Evolutionary conservation across 1,140 invertebrate genomes (phyloP).

Genomic region (Ooceraea biroi): DNA sequence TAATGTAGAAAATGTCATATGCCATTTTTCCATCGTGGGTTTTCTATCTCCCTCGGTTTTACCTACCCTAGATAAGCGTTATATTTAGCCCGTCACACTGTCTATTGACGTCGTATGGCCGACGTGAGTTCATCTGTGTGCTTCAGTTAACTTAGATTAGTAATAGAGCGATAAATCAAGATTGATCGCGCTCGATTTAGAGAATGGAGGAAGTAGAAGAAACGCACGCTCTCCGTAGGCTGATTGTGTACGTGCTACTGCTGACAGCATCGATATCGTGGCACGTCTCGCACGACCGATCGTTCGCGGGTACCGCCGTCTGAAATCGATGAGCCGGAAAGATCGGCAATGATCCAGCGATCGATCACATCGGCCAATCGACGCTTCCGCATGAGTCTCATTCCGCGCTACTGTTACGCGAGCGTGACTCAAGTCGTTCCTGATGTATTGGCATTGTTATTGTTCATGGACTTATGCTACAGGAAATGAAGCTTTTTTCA

Average conservation of each 20-base stretch:
- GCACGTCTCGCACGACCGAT: slow-evolving; percentile 45
- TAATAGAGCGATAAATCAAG: slow-evolving; percentile 55
- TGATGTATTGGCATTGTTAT: slow-evolving; percentile 10
- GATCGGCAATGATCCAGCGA: slow-evolving; percentile 32
- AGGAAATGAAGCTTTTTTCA: not conserved
- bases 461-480: not conserved
- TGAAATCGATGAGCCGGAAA: slow-evolving; percentile 17
- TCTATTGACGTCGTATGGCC: not conserved
- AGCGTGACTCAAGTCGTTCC: not conserved
- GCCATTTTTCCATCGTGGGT: too few species aligned
- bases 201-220: slow-evolving; percentile 52
- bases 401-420: not conserved
- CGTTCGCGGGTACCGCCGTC: slow-evolving; percentile 22
- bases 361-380: slow-evolving; percentile 2
- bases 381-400: slow-evolving; percentile 19
- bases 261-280: slow-evolving; percentile 42
- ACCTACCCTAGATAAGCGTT: too few species aligned
- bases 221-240: slow-evolving; percentile 16
- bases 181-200: slow-evolving; percentile 45
- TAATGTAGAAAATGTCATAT: not conserved
- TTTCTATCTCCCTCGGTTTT: too few species aligned
- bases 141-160: slow-evolving; percentile 23
- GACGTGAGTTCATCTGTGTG: slow-evolving; percentile 1
- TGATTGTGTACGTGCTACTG: slow-evolving; percentile 39
- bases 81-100: too few species aligned